Conservation (phyloP, 2,888 invertebrate species). For the Drosophila fulvimacula region DNA sequence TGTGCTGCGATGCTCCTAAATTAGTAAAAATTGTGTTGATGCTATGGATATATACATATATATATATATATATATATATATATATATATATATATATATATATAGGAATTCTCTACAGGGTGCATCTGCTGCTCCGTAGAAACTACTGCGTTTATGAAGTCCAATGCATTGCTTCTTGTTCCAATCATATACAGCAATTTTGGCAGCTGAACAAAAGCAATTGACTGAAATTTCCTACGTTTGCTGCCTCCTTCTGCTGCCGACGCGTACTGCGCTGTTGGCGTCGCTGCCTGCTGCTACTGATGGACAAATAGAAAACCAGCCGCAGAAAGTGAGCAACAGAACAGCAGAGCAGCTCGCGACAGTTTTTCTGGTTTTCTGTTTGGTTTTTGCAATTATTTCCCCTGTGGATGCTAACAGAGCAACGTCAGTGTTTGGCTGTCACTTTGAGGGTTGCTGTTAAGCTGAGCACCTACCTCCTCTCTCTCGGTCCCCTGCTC, state of each 20-base stretch:
- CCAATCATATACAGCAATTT: constrained; percentile 28
- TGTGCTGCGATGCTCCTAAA: constrained; percentile 29
- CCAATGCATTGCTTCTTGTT: constrained; percentile 1
- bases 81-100: constrained; percentile 31
- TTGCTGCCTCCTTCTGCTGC: not conserved
- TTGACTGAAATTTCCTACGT: constrained; percentile 39
- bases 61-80: constrained; percentile 39
- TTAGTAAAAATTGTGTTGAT: constrained; percentile 51
- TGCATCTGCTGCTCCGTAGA: constrained; percentile 2
- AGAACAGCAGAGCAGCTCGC: constrained; percentile 63
- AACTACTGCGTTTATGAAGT: constrained; percentile 25
- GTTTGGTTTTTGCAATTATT: constrained; percentile 60
- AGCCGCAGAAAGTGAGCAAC: constrained; percentile 48
- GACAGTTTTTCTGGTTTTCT: constrained; percentile 70
- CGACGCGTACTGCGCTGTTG: constrained; percentile 35
- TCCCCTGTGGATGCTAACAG: constrained; percentile 58
- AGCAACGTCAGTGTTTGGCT: constrained; percentile 9
- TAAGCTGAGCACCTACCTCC: not conserved
- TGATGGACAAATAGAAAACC: constrained; percentile 57
- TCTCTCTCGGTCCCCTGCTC: not conserved
- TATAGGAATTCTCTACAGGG: constrained; percentile 47
- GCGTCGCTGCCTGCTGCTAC: constrained; percentile 28
- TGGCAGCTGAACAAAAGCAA: constrained; percentile 65
- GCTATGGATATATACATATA: constrained; percentile 19
- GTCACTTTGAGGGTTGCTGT: constrained; percentile 13